phyloP scores from a whole-genome alignment of 2,113 vertebrate genomes.

The Cynoglossus semilaevis region DNA sequence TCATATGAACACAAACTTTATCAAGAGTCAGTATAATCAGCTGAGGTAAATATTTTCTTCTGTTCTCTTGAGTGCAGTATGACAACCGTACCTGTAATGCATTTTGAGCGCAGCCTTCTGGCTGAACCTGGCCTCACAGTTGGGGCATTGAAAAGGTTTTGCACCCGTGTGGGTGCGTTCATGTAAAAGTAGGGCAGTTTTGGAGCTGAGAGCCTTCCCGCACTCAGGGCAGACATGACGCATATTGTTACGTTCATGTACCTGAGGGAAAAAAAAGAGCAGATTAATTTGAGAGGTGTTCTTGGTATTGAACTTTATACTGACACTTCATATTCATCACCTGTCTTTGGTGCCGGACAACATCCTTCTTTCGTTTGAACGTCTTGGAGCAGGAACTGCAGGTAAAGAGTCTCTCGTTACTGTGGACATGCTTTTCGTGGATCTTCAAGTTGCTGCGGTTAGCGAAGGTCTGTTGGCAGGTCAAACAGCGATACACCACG shows the following conservation, averaged over 20 bases:
- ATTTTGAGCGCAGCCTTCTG: slow-evolving; percentile 97
- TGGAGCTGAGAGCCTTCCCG: slow-evolving; percentile 93
- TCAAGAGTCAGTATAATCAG: no score
- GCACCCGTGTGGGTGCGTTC: slow-evolving; percentile 91
- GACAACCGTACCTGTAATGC: slow-evolving; percentile 85
- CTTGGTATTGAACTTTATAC: background rate
- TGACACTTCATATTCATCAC: slow-evolving; percentile 15
- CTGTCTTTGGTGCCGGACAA: slow-evolving; percentile 89
- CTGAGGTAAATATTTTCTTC: no score
- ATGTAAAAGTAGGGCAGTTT: slow-evolving; percentile 86
- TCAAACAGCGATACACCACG: slow-evolving; percentile 84
- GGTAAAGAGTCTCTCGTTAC: slow-evolving; percentile 85
- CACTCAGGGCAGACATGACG: slow-evolving; percentile 85
- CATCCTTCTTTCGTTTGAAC: slow-evolving; percentile 97
- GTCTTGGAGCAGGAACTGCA: slow-evolving; percentile 89
- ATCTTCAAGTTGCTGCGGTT: slow-evolving; percentile 96
- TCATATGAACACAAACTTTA: no score
- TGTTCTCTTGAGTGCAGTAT: background rate
- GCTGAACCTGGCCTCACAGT: slow-evolving; percentile 89
- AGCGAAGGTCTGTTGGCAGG: slow-evolving; percentile 90
- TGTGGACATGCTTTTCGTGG: slow-evolving; percentile 94
- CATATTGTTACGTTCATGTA: slow-evolving; percentile 87
- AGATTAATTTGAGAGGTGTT: background rate
- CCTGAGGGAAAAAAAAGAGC: slow-evolving; percentile 42
- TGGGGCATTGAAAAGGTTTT: slow-evolving; percentile 86